Evolutionary conservation across 1,140 invertebrate genomes (phyloP), one percentile per base, ranked within the genome.

Genomic region (Propsilocerus akamusi): DNA sequence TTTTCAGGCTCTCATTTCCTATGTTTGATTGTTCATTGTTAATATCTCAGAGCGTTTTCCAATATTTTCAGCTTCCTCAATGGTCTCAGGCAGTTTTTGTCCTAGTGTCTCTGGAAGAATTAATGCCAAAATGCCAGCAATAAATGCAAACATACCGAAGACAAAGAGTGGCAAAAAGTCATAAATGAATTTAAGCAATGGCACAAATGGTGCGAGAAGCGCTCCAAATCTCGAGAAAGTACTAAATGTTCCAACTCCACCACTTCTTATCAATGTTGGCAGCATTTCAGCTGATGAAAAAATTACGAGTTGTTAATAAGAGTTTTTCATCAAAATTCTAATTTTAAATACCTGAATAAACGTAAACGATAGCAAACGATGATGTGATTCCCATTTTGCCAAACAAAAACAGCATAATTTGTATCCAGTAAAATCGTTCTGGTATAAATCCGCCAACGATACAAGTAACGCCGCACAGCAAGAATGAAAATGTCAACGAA

Each of bases 101-200:
- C 75, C 73, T 7, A 77, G 59, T 0, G 80, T 85, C 67, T 85
- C 81, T 0, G 82, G 82, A 54, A 83, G 75, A 8, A 72, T 64
- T 4, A 83, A 58, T 7, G 76, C 71, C 24, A 80, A 57, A 8
- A 76, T 12, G 8, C 68, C 73, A 26, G 80, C 73, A 14, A 74
- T 58, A 1, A 78, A 58, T 2, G 77, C 70, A 65, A 77, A 73
- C 5, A 59, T 54, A 1, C 75, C 78, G 57, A 83, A 83, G 53
- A 83, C 63, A 17, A 81, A 59, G 3, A 81, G 66, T 2, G 81
- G 80, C 48, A 83, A 65, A 1, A 47, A 47, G 5, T 41, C 14
- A 41, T 20, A 41, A 22, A 41, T 17, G 11, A 41, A 41, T 41
- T 41, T 41, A 41, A 41, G 34, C 22, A 41, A 41, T 0, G 74